Conservation (phyloP, 2,113 vertebrate genomes). For the Tor tambroides region DNA sequence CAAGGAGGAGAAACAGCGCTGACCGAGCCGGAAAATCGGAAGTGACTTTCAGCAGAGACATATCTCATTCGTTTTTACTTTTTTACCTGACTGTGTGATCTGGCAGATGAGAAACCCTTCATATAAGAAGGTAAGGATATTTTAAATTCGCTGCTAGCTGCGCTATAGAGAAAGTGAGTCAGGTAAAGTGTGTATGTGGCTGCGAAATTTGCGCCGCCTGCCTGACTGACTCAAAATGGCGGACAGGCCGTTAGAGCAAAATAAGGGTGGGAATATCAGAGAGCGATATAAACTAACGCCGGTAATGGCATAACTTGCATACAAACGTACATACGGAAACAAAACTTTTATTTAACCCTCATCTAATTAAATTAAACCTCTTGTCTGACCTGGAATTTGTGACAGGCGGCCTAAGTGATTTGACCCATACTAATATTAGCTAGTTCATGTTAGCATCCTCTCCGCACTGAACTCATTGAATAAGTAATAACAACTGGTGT, state of each 20-base stretch:
- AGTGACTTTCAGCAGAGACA: constrained; percentile 48
- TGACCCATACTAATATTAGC: constrained; percentile 20
- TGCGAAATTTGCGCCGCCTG: constrained; percentile 70
- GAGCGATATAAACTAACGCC: not conserved
- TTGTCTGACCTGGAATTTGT: not conserved
- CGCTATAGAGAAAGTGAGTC: not conserved
- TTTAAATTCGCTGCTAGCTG: not conserved
- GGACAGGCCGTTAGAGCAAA: constrained; percentile 70
- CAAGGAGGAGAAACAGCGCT: constrained; percentile 71
- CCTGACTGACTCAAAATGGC: constrained; percentile 78
- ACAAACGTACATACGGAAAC: not conserved
- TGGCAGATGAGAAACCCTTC: constrained; percentile 47
- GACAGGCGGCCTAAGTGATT: constrained; percentile 1
- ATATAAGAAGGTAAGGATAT: constrained; percentile 62
- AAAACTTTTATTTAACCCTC: not conserved
- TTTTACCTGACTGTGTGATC: not conserved
- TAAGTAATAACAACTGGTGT: not conserved
- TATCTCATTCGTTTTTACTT: not conserved
- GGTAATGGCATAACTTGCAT: not conserved
- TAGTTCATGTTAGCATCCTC: constrained; percentile 22
- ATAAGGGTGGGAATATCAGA: constrained; percentile 44
- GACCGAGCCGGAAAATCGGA: constrained; percentile 69
- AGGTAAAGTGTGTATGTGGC: constrained; percentile 65
- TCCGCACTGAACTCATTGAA: not conserved
- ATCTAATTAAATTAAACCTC: not conserved